Base-by-base conservation (phyloP, 2,888 invertebrate genomes). In the Crematogaster levior region DNA sequence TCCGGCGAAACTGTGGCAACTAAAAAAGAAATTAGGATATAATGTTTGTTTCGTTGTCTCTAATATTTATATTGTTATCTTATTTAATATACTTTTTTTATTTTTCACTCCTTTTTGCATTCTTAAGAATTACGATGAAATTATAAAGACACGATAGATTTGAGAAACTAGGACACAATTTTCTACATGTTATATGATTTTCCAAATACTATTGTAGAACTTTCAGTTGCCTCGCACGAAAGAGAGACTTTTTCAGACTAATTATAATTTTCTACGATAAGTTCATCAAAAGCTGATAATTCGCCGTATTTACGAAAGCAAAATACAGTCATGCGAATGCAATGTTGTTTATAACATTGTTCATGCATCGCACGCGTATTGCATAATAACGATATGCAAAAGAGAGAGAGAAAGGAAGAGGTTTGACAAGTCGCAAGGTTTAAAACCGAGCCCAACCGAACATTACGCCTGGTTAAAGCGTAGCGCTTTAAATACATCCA, bases 391-490 rank as follows among this genome's bases (percentile, higher is more conserved):
- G 65, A 58, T 56, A 65, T 72, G 74, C 56, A 46, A 72, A 72
- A 61, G 43, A 81, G 53, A 30, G 9, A 46, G 27, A 60, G 70
- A 82, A 83, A 75, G 74, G 70, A 30, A 81, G 75, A 74, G 43
- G 74, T 83, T 63, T 70, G 83, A 60, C 70, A 58, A 63, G 60
- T 66, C 53, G 37, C 74, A 46, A 60, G 48, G n/a, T 81, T 75
- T 40, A 51, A 74, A 12, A 79, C 37, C 37, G 37, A 63, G 24
- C 2, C 21, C 37, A 63, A 75, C 18, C 51, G 12, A 63, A 21
- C 12, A 34, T 74, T 21, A 24, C 70, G 56, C 1, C 30, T 43
- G 24, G 30, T 68, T 43, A 18, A 21, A 58, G 56, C 34, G 56
- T 21, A 68, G 51, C 15, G 18, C 68, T 77, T 56, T 68, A 40